Conservation (phyloP, 2,113 vertebrate species). For the Pongo pygmaeus region DNA sequence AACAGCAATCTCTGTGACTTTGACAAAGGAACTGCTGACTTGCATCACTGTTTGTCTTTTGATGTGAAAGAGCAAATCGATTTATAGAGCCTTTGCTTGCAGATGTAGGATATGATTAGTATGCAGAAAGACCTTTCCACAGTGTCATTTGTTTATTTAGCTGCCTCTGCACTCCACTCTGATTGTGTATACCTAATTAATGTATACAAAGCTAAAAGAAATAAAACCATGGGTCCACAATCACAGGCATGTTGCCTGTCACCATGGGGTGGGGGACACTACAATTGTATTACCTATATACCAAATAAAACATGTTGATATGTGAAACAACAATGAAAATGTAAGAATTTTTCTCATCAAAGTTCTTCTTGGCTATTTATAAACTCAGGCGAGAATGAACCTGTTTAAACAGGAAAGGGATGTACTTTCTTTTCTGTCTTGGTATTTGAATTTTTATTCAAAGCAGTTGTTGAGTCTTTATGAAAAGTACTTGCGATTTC, state of each 20-base stretch:
- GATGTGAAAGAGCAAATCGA: conserved; percentile 99
- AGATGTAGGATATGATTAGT: conserved; percentile 96
- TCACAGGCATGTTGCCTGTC: conserved; percentile 78
- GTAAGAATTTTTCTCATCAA: conserved; percentile 60
- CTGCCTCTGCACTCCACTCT: conserved; percentile 88
- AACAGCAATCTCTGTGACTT: conserved; percentile 99
- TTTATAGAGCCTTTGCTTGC: conserved; percentile 94
- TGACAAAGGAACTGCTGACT: conserved; percentile 99
- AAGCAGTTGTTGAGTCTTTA: conserved; percentile 80
- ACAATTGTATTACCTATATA: conserved; percentile 73
- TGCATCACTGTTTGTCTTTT: conserved; percentile 99
- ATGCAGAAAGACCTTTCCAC: conserved; percentile 93
- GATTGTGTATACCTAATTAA: conserved; percentile 91
- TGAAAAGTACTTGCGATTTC: conserved; percentile 81
- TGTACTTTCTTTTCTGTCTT: conserved; percentile 51
- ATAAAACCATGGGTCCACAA: conserved; percentile 81
- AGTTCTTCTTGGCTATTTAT: conserved; percentile 59
- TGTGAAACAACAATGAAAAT: conserved; percentile 65
- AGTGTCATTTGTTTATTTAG: conserved; percentile 92
- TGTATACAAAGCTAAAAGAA: conserved; percentile 87
- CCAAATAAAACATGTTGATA: conserved; percentile 65
- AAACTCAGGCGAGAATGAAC: conserved; percentile 74
- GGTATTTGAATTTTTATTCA: conserved; percentile 83
- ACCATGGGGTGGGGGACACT: conserved; percentile 44
- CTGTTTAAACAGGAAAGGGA: conserved; percentile 60